A percentile compares a stretch with the other conserved stretches of the same genome.
phyloP scores from a whole-genome alignment of 2,113 vertebrate species.

The Entosphenus tridentatus region DNA sequence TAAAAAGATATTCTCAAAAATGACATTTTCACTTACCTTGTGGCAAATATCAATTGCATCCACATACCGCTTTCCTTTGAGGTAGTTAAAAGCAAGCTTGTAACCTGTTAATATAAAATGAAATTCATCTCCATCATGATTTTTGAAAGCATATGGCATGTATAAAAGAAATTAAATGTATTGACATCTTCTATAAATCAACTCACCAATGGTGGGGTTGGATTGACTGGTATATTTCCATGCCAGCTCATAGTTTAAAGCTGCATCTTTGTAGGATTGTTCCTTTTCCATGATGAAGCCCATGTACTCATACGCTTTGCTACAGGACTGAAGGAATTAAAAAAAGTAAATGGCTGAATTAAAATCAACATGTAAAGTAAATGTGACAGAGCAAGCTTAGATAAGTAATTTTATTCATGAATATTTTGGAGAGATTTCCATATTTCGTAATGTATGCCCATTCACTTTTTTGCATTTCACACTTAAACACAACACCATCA shows the following conservation, averaged over 20 bases:
- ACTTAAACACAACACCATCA: too few relatives aligned
- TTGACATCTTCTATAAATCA: constrained; percentile 9
- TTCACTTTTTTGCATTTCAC: too few relatives aligned
- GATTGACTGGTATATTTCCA: constrained; percentile 72
- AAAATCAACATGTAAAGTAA: too few relatives aligned
- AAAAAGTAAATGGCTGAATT: background rate
- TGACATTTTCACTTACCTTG: constrained; percentile 33
- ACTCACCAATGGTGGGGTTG: constrained; percentile 54
- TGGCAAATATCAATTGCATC: constrained; percentile 81
- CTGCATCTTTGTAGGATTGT: constrained; percentile 67
- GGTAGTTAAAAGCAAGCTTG: constrained; percentile 89
- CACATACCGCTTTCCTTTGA: constrained; percentile 75
- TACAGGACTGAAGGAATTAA: constrained; percentile 49
- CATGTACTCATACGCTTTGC: constrained; percentile 88
- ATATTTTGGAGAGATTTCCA: too few relatives aligned
- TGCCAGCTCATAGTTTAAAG: constrained; percentile 73
- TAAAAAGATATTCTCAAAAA: background rate
- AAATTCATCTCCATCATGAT: background rate
- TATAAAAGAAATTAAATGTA: background rate
- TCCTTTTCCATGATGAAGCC: constrained; percentile 98
- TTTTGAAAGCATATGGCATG: constrained; percentile 3
- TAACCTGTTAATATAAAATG: constrained; percentile 36
- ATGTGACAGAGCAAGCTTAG: too few relatives aligned
- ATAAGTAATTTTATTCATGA: too few relatives aligned
- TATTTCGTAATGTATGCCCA: too few relatives aligned